These are phyloP conservation scores for Cephonodes hylas DNA, from an alignment of 2,888 invertebrate species.

Conservation along the genomic window DNA sequence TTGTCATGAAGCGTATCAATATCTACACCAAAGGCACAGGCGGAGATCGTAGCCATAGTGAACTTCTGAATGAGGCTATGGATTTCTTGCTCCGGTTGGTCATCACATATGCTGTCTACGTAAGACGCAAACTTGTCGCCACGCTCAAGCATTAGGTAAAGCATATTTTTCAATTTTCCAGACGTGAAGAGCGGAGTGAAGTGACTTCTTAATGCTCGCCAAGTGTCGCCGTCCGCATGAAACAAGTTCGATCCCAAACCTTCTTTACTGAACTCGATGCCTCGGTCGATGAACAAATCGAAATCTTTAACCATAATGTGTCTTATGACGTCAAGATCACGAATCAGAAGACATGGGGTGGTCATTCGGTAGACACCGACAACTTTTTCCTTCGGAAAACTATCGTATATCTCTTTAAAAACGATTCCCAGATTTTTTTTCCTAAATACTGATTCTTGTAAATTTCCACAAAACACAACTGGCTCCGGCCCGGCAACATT, in stretches of 20 bases:
- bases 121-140: conserved; percentile 40
- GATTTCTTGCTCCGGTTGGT: conserved; percentile 34
- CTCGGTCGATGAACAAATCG: conserved; percentile 47
- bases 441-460: conserved; percentile 36
- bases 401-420: conserved; percentile 40
- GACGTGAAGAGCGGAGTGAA: conserved; percentile 58
- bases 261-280: conserved; percentile 43
- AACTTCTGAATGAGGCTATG: conserved; percentile 39
- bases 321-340: conserved; percentile 54
- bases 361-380: conserved; percentile 54
- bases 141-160: conserved; percentile 42
- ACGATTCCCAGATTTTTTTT: conserved; percentile 31
- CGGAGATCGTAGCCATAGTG: conserved; percentile 43
- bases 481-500: conserved; percentile 46
- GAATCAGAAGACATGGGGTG: conserved; percentile 43
- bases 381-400: conserved; percentile 49
- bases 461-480: conserved; percentile 44
- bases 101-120: conserved; percentile 22
- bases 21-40: conserved; percentile 48
- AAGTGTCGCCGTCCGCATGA: conserved; percentile 47
- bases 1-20: conserved; percentile 33
- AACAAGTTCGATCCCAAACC: conserved; percentile 52
- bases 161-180: conserved; percentile 58
- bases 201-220: conserved; percentile 44
- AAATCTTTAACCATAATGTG: conserved; percentile 57